Base-by-base conservation (phyloP, 1,140 invertebrate genomes). In the Hormaphis cornu region DNA sequence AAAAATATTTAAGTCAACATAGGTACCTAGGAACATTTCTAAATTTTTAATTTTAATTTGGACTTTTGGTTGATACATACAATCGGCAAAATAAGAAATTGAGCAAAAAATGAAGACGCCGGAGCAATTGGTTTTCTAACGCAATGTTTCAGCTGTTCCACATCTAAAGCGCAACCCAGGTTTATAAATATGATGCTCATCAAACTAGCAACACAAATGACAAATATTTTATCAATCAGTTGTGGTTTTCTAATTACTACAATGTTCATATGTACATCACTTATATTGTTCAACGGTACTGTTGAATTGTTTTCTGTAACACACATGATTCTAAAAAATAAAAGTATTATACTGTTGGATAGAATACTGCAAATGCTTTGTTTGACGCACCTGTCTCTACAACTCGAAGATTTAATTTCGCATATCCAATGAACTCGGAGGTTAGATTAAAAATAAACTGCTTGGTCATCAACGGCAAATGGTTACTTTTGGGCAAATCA, bases 91-190 rank as follows among this genome's bases (percentile, higher is more conserved):
- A 91, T 84, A 14, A 93, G 37, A 76, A 92, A 95, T 76, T 97
- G 94, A 61, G 85, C 86, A 9, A 86, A 74, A 71, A 95, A 86
- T 8, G 92, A 92, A 74, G 95, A 91, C 1, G 80, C 77, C 0
- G 93, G 92, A 35, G 89, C 90, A n/a, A 93, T 81, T 0, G 94
- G 94, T 72, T 81, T 83, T 70, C 80, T 84, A 1, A 95, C 70
- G 12, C 88, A 86, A 2, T 83, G 79, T 72, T 83, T 84, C 6
- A 95, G 82, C 7, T 88, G 83, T 1, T 80, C 75, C 81, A 90
- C 84, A 76, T 94, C 87, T 75, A 96, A 82, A 0, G 93, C 91
- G 77, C 92, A 95, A 1, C 94, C 94, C 81, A 96, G 95, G 79
- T 96, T 95, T 50, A 96, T 88, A 76, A 93, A 96, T 71, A 94